A percentile compares a stretch with the other conserved stretches of the same genome.
phyloP scores from a whole-genome alignment of 1,140 invertebrate genomes.

The Musca vetustissima region DNA sequence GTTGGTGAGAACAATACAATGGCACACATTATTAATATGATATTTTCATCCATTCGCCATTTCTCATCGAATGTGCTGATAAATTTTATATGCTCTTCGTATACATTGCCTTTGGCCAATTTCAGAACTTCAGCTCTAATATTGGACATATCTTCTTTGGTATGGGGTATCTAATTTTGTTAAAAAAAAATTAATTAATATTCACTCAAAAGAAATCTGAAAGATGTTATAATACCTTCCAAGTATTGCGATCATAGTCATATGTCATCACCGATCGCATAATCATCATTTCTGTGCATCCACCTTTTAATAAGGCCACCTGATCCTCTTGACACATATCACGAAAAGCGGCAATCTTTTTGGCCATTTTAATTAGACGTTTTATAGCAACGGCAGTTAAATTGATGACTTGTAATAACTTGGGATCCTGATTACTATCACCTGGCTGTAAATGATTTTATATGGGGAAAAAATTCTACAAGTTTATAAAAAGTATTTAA shows the following conservation, averaged over 20 bases:
- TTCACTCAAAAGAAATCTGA: no score
- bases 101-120: slow-evolving; percentile 82
- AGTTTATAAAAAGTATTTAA: no score
- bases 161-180: slow-evolving; percentile 75
- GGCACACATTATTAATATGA: slow-evolving; percentile 86
- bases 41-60: slow-evolving; percentile 81
- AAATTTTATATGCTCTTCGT: slow-evolving; percentile 80
- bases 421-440: slow-evolving; percentile 67
- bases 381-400: slow-evolving; percentile 88
- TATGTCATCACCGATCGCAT: slow-evolving; percentile 85
- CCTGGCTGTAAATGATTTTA: slow-evolving; percentile 38
- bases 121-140: slow-evolving; percentile 85
- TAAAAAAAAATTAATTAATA: slow-evolving; percentile 25
- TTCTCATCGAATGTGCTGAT: slow-evolving; percentile 76
- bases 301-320: slow-evolving; percentile 83
- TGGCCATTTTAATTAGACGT: slow-evolving; percentile 88
- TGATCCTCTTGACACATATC: slow-evolving; percentile 91
- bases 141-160: slow-evolving; percentile 68
- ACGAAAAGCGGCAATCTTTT: slow-evolving; percentile 84
- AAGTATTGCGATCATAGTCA: slow-evolving; percentile 79
- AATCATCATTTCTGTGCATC: slow-evolving; percentile 79
- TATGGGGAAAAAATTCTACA: no score
- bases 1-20: slow-evolving; percentile 87
- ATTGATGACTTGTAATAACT: slow-evolving; percentile 81
- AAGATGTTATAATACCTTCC: slow-evolving; percentile 65